phyloP scores from a whole-genome alignment of 2,113 vertebrate genomes.

The Cercopithecus mona region DNA sequence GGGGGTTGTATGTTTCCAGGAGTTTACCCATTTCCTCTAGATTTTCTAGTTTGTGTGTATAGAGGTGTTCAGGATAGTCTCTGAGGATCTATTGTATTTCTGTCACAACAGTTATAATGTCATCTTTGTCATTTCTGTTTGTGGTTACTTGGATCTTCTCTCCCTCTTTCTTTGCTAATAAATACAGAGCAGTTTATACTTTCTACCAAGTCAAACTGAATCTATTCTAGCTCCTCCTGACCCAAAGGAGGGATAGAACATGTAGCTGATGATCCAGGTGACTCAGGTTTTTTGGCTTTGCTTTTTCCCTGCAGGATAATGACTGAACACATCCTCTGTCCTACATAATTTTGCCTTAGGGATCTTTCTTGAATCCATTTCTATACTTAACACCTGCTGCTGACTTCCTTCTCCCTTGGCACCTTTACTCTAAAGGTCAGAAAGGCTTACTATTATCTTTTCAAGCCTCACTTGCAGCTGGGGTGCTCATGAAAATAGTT shows the following conservation, averaged over 20 bases:
- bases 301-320: background rate
- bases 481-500: background rate
- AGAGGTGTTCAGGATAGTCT: no score
- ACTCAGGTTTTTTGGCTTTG: background rate
- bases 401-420: background rate
- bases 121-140: no score
- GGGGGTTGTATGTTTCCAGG: no score
- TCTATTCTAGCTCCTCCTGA: background rate
- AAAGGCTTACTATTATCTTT: background rate
- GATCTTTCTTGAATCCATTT: background rate
- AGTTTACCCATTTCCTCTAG: no score
- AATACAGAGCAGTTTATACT: background rate
- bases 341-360: background rate
- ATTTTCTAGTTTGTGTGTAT: no score
- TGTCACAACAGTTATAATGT: no score
- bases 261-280: background rate
- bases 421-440: background rate
- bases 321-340: background rate
- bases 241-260: background rate
- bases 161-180: no score
- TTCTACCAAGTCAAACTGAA: background rate
- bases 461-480: no score
- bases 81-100: no score
- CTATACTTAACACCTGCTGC: background rate
- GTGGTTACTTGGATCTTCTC: no score